Conservation (phyloP, 2,888 invertebrate genomes). For the Thumatha senex region DNA sequence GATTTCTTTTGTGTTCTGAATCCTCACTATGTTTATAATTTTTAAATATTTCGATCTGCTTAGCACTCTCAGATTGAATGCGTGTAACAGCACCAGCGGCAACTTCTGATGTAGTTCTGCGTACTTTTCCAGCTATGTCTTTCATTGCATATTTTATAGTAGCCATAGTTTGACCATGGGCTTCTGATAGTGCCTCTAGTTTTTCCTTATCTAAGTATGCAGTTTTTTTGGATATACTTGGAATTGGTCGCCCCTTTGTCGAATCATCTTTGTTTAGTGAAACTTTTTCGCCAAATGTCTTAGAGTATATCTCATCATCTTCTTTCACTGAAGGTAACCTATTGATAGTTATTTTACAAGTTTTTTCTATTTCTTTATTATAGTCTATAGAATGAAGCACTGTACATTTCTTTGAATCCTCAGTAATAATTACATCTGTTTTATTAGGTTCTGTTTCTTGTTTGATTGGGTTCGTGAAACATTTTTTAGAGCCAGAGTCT, state of each 20-base stretch:
- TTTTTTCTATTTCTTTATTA: background rate
- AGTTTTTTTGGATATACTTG: background rate
- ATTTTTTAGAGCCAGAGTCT: slow-evolving; percentile 1
- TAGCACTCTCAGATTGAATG: slow-evolving; percentile 44
- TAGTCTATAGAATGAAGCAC: background rate
- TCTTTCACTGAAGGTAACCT: background rate
- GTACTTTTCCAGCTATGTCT: slow-evolving; percentile 50
- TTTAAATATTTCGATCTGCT: slow-evolving; percentile 36
- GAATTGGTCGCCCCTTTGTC: background rate
- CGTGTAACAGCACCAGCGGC: slow-evolving; percentile 44
- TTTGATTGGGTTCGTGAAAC: slow-evolving; percentile 6
- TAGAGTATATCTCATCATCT: background rate
- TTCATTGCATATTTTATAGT: slow-evolving; percentile 51
- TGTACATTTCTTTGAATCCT: background rate
- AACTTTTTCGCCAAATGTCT: background rate
- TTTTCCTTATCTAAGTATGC: background rate
- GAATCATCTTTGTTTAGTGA: background rate
- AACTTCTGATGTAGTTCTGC: slow-evolving; percentile 49
- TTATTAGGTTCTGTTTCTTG: background rate
- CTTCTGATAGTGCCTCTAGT: slow-evolving; percentile 21
- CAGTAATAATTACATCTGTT: background rate
- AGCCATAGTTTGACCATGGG: slow-evolving; percentile 43
- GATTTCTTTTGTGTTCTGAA: slow-evolving; percentile 3
- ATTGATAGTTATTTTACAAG: slow-evolving; percentile 1
- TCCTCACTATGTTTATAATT: slow-evolving; percentile 18